These are phyloP conservation scores for Lochmaea capreae DNA, from an alignment of 2,888 invertebrate genomes.

Conservation along the genomic window DNA sequence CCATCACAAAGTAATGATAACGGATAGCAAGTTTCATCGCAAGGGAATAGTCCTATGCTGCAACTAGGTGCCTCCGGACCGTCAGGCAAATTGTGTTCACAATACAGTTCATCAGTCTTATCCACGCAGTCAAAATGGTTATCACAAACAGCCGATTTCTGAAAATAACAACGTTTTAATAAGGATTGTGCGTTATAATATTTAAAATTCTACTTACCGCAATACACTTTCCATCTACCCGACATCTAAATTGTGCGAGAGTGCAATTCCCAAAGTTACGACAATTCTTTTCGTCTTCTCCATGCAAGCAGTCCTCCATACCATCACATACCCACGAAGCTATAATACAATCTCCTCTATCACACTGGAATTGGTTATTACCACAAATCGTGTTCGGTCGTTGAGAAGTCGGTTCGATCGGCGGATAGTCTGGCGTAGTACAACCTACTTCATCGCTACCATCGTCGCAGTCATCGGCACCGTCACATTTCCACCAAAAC, in stretches of 20 bases:
- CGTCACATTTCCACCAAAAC: constrained; percentile 85
- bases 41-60: constrained; percentile 68
- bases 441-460: constrained; percentile 77
- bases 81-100: constrained; percentile 59
- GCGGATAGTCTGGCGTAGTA: constrained; percentile 35
- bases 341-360: constrained; percentile 71
- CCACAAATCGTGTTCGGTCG: constrained; percentile 61
- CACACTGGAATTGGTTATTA: constrained; percentile 71
- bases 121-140: constrained; percentile 69
- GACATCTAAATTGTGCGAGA: constrained; percentile 70
- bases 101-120: constrained; percentile 67
- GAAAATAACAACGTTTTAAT: constrained; percentile 37
- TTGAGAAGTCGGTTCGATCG: constrained; percentile 26
- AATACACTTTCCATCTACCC: constrained; percentile 74
- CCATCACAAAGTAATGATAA: constrained; percentile 75
- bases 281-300: constrained; percentile 72
- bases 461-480: constrained; percentile 81
- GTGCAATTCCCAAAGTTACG: constrained; percentile 58
- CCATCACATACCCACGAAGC: constrained; percentile 74
- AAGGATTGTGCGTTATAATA: too few relatives aligned
- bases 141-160: constrained; percentile 67
- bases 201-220: constrained; percentile 55
- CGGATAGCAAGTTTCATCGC: constrained; percentile 74
- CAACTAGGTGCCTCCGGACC: constrained; percentile 67
- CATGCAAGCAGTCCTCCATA: constrained; percentile 69